Evolutionary conservation across 2,888 invertebrate species (phyloP).

Genomic region (Tachina grossa): DNA sequence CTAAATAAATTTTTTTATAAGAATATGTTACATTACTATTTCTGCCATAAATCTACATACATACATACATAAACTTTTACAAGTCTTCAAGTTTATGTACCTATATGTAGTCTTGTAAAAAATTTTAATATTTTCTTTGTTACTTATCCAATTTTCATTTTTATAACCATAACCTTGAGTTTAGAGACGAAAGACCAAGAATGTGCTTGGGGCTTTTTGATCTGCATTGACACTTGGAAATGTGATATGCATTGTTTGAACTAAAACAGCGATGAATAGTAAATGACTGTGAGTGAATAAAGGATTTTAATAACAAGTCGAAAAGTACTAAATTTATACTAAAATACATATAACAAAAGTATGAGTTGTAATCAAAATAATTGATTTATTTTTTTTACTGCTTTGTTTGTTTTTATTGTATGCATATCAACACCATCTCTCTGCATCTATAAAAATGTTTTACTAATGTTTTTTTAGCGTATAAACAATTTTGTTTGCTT

Average conservation of each 20-base stretch:
- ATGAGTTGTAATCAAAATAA: conserved; percentile 5
- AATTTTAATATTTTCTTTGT: not conserved
- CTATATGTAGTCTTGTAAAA: conserved; percentile 7
- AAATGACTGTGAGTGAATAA: not conserved
- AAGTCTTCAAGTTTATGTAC: too few relatives aligned
- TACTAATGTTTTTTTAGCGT: conserved; percentile 5
- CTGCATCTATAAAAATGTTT: not conserved
- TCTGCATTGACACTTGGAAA: conserved; percentile 29
- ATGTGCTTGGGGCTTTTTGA: conserved; percentile 1
- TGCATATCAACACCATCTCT: not conserved
- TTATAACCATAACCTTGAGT: conserved; percentile 57
- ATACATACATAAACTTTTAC: not conserved
- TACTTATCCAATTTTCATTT: conserved; percentile 31
- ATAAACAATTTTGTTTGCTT: conserved; percentile 22
- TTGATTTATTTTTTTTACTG: conserved; percentile 15
- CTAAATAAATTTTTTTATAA: too few relatives aligned
- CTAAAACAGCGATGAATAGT: not conserved
- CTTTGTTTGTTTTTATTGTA: not conserved
- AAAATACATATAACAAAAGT: not conserved
- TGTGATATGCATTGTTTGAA: conserved; percentile 17
- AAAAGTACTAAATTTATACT: conserved; percentile 8
- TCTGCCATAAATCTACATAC: not conserved
- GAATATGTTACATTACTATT: too few relatives aligned
- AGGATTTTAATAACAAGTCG: conserved; percentile 16
- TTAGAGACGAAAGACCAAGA: not conserved